Percentiles rank a stretch among this genome's conserved stretches.
phyloP scores from a whole-genome alignment of 2,888 invertebrate genomes.

The Quadroppia sp. region DNA sequence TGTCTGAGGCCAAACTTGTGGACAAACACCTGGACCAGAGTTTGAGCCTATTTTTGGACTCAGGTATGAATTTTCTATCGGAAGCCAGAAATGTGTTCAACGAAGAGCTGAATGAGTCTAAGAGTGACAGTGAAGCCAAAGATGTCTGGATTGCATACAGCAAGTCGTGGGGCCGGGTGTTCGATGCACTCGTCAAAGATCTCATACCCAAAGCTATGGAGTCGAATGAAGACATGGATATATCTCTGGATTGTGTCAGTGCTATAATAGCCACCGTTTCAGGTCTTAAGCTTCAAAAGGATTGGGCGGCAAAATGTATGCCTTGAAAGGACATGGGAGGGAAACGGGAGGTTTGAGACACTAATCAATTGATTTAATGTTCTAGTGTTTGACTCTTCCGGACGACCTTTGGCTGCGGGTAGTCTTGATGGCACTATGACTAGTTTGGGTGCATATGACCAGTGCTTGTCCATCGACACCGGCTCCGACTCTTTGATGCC shows the following conservation, averaged over 20 bases:
- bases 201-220: neutral
- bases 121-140: slow-evolving; percentile 12
- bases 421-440: slow-evolving; percentile 40
- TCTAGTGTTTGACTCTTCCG: slow-evolving; percentile 11
- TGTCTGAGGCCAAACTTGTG: neutral
- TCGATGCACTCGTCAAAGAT: slow-evolving; percentile 2
- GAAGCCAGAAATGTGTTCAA: neutral
- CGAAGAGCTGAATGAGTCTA: neutral
- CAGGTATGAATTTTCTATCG: neutral
- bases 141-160: slow-evolving; percentile 20
- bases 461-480: slow-evolving; percentile 39
- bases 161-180: neutral
- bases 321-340: too few relatives aligned
- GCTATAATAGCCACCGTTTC: neutral
- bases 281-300: neutral
- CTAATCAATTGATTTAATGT: neutral
- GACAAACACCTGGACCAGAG: neutral
- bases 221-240: neutral
- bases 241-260: neutral
- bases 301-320: slow-evolving; percentile 24
- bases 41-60: neutral
- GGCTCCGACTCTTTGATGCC: neutral
- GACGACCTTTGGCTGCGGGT: neutral
- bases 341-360: neutral
- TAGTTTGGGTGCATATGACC: slow-evolving; percentile 43